phyloP scores from a whole-genome alignment of 2,888 invertebrate genomes.

The Cerastis rubricosa region DNA sequence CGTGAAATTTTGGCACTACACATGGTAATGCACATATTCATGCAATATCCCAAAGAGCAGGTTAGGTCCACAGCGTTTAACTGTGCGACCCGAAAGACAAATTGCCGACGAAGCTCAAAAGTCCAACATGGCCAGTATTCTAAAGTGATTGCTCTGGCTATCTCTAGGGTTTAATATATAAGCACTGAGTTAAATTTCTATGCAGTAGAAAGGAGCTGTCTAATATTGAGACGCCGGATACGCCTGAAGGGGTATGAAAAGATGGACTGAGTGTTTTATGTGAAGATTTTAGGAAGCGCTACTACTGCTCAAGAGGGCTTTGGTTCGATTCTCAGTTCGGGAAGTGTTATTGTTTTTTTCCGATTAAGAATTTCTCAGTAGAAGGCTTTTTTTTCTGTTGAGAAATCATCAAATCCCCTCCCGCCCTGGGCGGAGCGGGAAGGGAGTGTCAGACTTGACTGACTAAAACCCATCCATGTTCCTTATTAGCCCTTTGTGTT shows the following conservation, averaged over 20 bases:
- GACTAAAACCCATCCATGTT: no score
- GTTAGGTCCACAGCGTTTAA: slow-evolving; percentile 17
- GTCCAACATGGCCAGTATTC: slow-evolving; percentile 18
- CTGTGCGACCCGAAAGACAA: slow-evolving; percentile 35
- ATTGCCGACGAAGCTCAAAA: slow-evolving; percentile 41
- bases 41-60: background rate
- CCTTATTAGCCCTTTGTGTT: no score
- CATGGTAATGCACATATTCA: background rate
- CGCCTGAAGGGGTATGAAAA: background rate
- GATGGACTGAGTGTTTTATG: background rate
- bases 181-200: slow-evolving; percentile 9
- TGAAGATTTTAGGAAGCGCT: background rate
- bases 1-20: background rate
- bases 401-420: no score
- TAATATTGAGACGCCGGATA: background rate
- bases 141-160: slow-evolving; percentile 50
- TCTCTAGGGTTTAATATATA: slow-evolving; percentile 30
- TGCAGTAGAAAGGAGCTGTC: background rate
- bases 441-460: no score
- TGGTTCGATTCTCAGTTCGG: background rate
- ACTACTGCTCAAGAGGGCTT: background rate
- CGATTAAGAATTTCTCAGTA: background rate
- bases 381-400: no score
- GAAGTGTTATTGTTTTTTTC: background rate
- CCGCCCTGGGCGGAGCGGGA: no score